Percentiles rank a stretch among this genome's conserved stretches.
Conservation (phyloP, 1,140 invertebrate genomes). For the Drosophila saltans region DNA sequence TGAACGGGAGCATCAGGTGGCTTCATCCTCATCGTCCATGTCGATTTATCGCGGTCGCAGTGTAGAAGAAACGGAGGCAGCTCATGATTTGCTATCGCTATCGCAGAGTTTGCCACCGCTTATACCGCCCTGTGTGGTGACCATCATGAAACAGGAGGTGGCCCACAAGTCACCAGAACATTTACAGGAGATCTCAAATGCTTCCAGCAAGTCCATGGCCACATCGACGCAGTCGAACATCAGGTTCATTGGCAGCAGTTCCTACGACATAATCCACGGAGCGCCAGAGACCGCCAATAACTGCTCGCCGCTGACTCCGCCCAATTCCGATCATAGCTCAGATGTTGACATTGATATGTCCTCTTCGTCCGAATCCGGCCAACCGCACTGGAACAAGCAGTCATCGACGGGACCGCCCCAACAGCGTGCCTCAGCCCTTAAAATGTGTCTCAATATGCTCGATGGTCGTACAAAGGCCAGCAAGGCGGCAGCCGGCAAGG, state of each 20-base stretch:
- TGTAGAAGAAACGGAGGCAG: slow-evolving; percentile 92
- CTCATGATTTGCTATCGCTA: slow-evolving; percentile 92
- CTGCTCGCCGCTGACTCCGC: slow-evolving; percentile 86
- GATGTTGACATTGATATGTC: slow-evolving; percentile 86
- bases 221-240: slow-evolving; percentile 62
- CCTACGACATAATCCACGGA: slow-evolving; percentile 63
- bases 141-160: slow-evolving; percentile 84
- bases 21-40: slow-evolving; percentile 19
- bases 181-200: slow-evolving; percentile 76
- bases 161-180: slow-evolving; percentile 54
- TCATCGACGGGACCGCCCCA: slow-evolving; percentile 35
- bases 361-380: slow-evolving; percentile 83
- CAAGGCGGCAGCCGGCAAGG: slow-evolving; percentile 68
- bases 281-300: slow-evolving; percentile 67
- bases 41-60: slow-evolving; percentile 86
- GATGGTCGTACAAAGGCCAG: slow-evolving; percentile 82
- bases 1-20: slow-evolving; percentile 73
- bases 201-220: slow-evolving; percentile 60
- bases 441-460: slow-evolving; percentile 74
- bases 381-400: slow-evolving; percentile 64
- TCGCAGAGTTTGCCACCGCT: slow-evolving; percentile 91
- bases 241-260: slow-evolving; percentile 74
- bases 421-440: slow-evolving; percentile 58
- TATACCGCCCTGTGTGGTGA: slow-evolving; percentile 87
- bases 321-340: slow-evolving; percentile 89